phyloP scores from a whole-genome alignment of 2,888 invertebrate genomes.

The Pyrrhia umbra region DNA sequence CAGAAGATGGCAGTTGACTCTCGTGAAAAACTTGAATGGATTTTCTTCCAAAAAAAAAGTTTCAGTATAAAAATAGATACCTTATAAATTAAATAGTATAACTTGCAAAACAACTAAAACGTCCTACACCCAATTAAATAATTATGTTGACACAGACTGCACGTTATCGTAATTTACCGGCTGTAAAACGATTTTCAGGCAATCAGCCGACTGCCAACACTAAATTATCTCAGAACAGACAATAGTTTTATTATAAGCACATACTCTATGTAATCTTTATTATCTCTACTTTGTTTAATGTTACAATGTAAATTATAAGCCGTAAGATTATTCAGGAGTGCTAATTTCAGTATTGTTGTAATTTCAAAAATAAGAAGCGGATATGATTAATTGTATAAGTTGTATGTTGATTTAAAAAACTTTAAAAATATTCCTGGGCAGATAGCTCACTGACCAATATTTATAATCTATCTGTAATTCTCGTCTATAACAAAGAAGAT shows the following conservation, averaged over 20 bases:
- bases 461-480: too few species aligned
- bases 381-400: background rate
- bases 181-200: slow-evolving; percentile 36
- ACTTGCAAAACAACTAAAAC: background rate
- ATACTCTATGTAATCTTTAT: slow-evolving; percentile 13
- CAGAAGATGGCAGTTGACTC: too few species aligned
- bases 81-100: background rate
- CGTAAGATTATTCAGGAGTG: background rate
- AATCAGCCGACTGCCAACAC: slow-evolving; percentile 12
- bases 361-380: background rate
- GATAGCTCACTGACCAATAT: too few species aligned
- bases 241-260: slow-evolving; percentile 25
- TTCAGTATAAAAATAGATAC: background rate
- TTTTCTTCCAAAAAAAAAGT: too few species aligned
- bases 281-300: slow-evolving; percentile 1
- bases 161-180: slow-evolving; percentile 18
- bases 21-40: too few species aligned
- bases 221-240: slow-evolving; percentile 17
- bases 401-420: background rate
- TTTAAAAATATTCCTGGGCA: too few species aligned
- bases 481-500: too few species aligned
- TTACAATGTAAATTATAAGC: slow-evolving; percentile 20
- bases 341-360: background rate
- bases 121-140: slow-evolving; percentile 29
- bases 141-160: slow-evolving; percentile 10